Evolutionary conservation across 2,113 vertebrate genomes (phyloP).

Genomic region (Asarcornis scutulata): DNA sequence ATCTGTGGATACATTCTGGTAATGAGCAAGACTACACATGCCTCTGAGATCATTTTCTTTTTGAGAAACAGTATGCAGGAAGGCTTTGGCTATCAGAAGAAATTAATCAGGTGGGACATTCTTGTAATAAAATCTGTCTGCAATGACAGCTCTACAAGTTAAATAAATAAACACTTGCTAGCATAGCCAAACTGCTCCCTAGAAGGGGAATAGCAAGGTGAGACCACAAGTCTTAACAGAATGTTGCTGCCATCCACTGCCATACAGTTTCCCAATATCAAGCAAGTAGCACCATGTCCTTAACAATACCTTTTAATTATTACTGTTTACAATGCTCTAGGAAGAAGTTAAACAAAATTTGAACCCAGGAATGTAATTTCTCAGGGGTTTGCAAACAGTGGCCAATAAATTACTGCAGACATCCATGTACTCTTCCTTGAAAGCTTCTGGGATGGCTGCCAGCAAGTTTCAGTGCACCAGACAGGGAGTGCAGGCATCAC

Average conservation of each 20-base stretch:
- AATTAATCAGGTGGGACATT: background rate
- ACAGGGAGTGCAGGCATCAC: background rate
- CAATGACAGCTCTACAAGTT: background rate
- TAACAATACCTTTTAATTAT: background rate
- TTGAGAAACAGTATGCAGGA: slow-evolving; percentile 22
- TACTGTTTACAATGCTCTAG: background rate
- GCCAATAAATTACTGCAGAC: background rate
- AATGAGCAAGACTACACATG: background rate
- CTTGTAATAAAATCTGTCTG: background rate
- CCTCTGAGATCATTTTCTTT: background rate
- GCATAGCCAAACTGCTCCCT: background rate
- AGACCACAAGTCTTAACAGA: background rate
- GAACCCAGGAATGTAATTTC: slow-evolving; percentile 3
- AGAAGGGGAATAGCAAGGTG: background rate
- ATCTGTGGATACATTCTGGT: background rate
- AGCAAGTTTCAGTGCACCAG: background rate
- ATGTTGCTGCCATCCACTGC: background rate
- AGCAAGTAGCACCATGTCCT: background rate
- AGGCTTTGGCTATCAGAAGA: background rate
- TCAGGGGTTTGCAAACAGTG: slow-evolving; percentile 1
- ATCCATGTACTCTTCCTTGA: background rate
- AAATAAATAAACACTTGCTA: slow-evolving; percentile 36
- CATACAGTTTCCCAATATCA: background rate
- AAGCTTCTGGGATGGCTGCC: slow-evolving; percentile 28
- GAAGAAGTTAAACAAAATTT: slow-evolving; percentile 13